Evolutionary conservation across 2,113 vertebrate genomes (phyloP), one percentile per base, ranked within the genome.

Genomic region (Passer domesticus): DNA sequence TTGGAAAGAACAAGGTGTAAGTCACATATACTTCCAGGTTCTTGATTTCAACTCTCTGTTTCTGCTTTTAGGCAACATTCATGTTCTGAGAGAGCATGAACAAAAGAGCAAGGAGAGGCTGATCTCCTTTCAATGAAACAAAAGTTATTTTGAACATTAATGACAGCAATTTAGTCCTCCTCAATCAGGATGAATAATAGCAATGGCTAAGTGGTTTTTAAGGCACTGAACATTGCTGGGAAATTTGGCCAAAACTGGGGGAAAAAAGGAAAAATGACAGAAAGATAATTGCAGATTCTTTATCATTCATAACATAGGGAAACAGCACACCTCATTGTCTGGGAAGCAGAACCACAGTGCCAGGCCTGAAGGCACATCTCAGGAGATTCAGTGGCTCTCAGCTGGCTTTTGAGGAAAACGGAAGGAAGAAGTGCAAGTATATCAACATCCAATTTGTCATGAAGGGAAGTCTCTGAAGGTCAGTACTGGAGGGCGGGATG

Each of bases 251-350:
- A 78, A 84, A 92, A 30, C 6, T 39, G 24, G 13, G 13, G 22
- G 6, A 24, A 37, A 35, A 44, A 63, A 35, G 2, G 3, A 50
- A 6, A 91, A 67, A 56, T 7, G 15, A 11, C 10, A 75, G 20
- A 56, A 84, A 60, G 11, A 64, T 70, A 52, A 44, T 10, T 49
- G 3, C 16, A 27, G 2, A 7, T 41, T 64, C 19, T 31, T 77
- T 77, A 23, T 74, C 18, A 31, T 28, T 15, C 13, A 27, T n/a
- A 68, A 4, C 25, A n/a, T 6, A 63, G 80, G 73, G 56, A 83
- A 95, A 92, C 22, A 92, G 41, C 74, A 87, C 80, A 91, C 11
- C 59, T 56, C 52, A 30, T 89, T 79, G 69, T 79, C 49, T 87
- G 27, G 13, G 49, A 91, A 31, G 66, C 11, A 89, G 52, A 89